Base-by-base conservation (phyloP, 2,113 vertebrate genomes). In the Anhinga rufa region DNA sequence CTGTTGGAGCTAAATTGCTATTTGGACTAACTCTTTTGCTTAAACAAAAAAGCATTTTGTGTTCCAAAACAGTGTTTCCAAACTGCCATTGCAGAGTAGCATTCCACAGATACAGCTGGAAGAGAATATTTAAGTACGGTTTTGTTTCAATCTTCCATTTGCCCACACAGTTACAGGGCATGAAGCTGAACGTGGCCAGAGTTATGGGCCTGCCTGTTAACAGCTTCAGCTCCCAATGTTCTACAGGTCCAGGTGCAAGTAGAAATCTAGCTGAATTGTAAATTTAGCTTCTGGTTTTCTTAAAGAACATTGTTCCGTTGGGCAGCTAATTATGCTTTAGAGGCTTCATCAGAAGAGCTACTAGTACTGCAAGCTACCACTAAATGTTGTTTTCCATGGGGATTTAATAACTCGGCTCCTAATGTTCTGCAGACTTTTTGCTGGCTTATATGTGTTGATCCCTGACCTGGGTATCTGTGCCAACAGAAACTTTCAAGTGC, bases 401-500 rank as follows among this genome's bases (percentile, higher is more conserved):
- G 58, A 61, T 95, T 90, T 94, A 90, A 58, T 52, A 85, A 77
- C 34, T 80, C 28, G 1, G 21, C 46, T 91, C 72, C 68, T 95
- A 66, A 70, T 36, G n/a, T 66, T 92, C 49, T 86, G 40, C 58
- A 69, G 75, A 13, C 40, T 44, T 85, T 79, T 86, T 85, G 57
- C 54, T 72, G 44, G 49, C 80, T 92, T 80, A 46, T 66, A n/a
- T 77, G 65, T 38, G 75, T 69, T 86, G 92, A 49, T 93, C 79
- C 51, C 71, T 82, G 88, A 61, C 75, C 76, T 1, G 2, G 26
- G 54, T 61, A 12, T 34, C n/a, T 58, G 88, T 81, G 94, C 95
- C 95, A 94, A 94, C 82, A 97, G 94, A 96, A 94, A 93, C 82
- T 79, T 86, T 4, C 9, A n/a, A 74, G 79, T 70, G 64, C 91